A percentile compares a stretch with the other conserved stretches of the same genome.
Evolutionary conservation across 2,888 invertebrate genomes (phyloP).

Genomic region (Drosophila leonis): DNA sequence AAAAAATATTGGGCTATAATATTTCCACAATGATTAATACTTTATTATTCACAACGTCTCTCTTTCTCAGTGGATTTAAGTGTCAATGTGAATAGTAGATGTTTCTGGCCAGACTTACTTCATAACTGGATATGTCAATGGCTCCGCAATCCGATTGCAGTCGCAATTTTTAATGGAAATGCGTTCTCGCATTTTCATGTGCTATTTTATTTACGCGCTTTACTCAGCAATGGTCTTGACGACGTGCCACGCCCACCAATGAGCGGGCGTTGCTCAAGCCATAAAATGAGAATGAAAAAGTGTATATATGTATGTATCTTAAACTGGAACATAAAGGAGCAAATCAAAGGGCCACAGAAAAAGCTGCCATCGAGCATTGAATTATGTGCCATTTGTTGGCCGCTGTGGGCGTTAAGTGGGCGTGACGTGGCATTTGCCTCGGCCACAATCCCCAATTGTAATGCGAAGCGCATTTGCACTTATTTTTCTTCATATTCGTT

Average conservation of each 20-base stretch:
- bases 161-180: conserved; percentile 40
- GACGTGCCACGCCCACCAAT: conserved; percentile 39
- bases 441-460: conserved; percentile 31
- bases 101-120: background rate
- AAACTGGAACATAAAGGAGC: conserved; percentile 16
- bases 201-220: conserved; percentile 44
- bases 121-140: conserved; percentile 21
- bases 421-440: conserved; percentile 23
- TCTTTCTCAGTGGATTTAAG: background rate
- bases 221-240: conserved; percentile 11
- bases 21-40: background rate
- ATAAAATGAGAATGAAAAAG: conserved; percentile 31
- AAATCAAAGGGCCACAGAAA: conserved; percentile 35
- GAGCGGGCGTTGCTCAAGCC: conserved; percentile 35
- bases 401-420: conserved; percentile 12
- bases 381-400: conserved; percentile 36
- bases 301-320: conserved; percentile 2
- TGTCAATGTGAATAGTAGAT: conserved; percentile 16
- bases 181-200: conserved; percentile 33
- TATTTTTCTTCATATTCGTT: conserved; percentile 37
- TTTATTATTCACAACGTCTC: background rate
- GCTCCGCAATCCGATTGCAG: conserved; percentile 25
- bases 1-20: background rate
- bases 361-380: conserved; percentile 33
- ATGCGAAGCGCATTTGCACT: conserved; percentile 43